Percentiles rank a stretch among this genome's conserved stretches.
phyloP scores from a whole-genome alignment of 2,888 invertebrate species.

The Agrochola litura region DNA sequence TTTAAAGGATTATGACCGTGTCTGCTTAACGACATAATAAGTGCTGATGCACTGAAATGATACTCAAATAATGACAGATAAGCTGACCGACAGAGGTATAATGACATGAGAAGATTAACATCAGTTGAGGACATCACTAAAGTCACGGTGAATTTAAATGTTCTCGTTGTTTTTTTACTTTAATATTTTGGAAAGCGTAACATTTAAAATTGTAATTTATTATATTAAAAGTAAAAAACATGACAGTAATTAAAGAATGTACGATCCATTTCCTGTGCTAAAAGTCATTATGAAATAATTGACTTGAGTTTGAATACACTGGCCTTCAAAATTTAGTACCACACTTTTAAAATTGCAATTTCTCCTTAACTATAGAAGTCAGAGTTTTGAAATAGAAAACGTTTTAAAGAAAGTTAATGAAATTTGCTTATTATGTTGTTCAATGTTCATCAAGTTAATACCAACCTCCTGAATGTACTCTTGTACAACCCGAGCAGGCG shows the following conservation, averaged over 20 bases:
- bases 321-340: too few relatives aligned
- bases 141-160: conserved; percentile 24
- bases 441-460: too few relatives aligned
- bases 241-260: neutral
- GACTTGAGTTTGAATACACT: conserved; percentile 1
- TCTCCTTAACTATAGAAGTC: too few relatives aligned
- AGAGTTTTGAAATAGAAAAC: too few relatives aligned
- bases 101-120: conserved; percentile 46
- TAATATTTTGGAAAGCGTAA: conserved; percentile 23
- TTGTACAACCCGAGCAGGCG: too few relatives aligned
- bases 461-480: too few relatives aligned
- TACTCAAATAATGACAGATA: conserved; percentile 40
- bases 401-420: too few relatives aligned
- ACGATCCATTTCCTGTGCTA: conserved; percentile 19
- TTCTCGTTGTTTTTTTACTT: neutral
- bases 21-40: conserved; percentile 51
- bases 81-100: conserved; percentile 29
- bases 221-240: conserved; percentile 15
- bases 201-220: conserved; percentile 16
- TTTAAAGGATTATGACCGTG: conserved; percentile 4
- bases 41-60: conserved; percentile 37
- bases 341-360: too few relatives aligned
- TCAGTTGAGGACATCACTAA: conserved; percentile 7
- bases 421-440: too few relatives aligned
- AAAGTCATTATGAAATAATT: conserved; percentile 15